A percentile compares a stretch with the other conserved stretches of the same genome.
These are phyloP conservation scores for Ciconia maguari DNA, from an alignment of 2,113 vertebrate species.

Conservation along the genomic window DNA sequence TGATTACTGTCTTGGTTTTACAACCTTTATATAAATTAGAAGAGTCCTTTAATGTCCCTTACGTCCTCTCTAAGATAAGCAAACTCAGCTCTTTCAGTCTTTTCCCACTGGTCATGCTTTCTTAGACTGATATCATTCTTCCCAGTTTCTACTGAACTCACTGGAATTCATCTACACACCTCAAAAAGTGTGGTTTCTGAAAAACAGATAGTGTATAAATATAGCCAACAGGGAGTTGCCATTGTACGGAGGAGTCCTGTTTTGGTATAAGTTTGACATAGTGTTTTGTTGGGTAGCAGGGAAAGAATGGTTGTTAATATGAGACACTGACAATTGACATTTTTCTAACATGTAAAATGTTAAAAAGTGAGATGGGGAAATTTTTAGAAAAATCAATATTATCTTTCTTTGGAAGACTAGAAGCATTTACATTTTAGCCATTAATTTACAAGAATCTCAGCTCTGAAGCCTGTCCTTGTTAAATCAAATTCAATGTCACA, in stretches of 20 bases:
- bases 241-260: background rate
- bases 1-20: background rate
- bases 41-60: background rate
- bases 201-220: background rate
- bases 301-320: background rate
- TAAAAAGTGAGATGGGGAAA: background rate
- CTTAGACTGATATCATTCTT: background rate
- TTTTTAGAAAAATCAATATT: background rate
- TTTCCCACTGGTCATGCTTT: background rate
- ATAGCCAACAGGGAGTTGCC: background rate
- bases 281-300: background rate
- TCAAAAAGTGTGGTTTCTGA: background rate
- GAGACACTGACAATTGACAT: background rate
- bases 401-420: background rate
- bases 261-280: background rate
- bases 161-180: background rate
- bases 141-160: background rate
- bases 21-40: background rate
- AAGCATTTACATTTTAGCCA: slow-evolving; percentile 10
- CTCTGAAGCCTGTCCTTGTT: slow-evolving; percentile 25
- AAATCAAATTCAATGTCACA: slow-evolving; percentile 50
- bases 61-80: accelerated
- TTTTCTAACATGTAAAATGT: background rate
- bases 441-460: background rate
- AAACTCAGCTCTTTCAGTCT: background rate